A percentile compares a stretch with the other conserved stretches of the same genome.
Conservation (phyloP, 1,140 invertebrate genomes). For the Leptopilina clavipes region DNA sequence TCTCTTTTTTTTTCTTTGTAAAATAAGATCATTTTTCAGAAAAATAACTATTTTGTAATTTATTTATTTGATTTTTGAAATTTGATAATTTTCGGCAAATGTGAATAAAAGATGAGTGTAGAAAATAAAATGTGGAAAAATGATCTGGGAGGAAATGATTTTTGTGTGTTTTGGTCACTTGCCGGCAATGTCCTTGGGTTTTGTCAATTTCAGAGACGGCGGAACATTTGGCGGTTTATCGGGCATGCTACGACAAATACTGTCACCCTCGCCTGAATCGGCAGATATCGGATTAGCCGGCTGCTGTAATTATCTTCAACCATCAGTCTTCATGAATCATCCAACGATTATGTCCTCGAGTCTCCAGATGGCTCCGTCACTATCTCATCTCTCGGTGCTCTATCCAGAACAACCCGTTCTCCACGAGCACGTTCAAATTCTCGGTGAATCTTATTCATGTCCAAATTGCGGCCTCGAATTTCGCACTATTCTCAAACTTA, state of each 20-base stretch:
- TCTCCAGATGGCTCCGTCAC: slow-evolving; percentile 58
- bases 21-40: background rate
- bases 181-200: slow-evolving; percentile 70
- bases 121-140: no score
- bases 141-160: background rate
- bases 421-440: slow-evolving; percentile 64
- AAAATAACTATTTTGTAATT: no score
- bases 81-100: no score
- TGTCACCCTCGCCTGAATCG: slow-evolving; percentile 70
- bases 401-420: slow-evolving; percentile 55
- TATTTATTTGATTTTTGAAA: background rate
- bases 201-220: slow-evolving; percentile 72
- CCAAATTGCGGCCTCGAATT: slow-evolving; percentile 69
- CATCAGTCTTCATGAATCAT: slow-evolving; percentile 64
- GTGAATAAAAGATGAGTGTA: no score
- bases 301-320: slow-evolving; percentile 65
- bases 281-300: slow-evolving; percentile 59
- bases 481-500: slow-evolving; percentile 66
- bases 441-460: slow-evolving; percentile 66
- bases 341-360: slow-evolving; percentile 63
- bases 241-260: slow-evolving; percentile 73
- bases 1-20: background rate
- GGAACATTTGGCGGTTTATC: slow-evolving; percentile 72
- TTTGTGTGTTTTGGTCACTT: slow-evolving; percentile 45
- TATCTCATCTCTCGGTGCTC: slow-evolving; percentile 48